Conservation (phyloP, 2,888 invertebrate genomes). For the Apamea anceps region DNA sequence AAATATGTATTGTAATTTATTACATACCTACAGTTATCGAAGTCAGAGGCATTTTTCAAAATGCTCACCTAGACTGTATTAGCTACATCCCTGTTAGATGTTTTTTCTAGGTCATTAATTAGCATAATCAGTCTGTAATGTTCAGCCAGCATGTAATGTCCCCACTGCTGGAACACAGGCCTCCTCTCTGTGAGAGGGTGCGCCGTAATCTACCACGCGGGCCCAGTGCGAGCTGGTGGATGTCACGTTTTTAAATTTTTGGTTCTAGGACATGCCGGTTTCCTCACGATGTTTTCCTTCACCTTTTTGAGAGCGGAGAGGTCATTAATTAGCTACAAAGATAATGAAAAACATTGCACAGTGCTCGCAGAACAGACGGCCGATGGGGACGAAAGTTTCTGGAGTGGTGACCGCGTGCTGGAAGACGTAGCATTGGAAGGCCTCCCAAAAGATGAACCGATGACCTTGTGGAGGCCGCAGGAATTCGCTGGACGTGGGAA, state of each 20-base stretch:
- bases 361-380: background rate
- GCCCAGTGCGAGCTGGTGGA: too few species aligned
- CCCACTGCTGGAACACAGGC: too few species aligned
- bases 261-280: too few species aligned
- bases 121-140: too few species aligned
- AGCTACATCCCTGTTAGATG: background rate
- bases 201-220: too few species aligned
- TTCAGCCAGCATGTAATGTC: too few species aligned
- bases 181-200: too few species aligned
- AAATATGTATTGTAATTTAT: background rate
- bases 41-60: background rate
- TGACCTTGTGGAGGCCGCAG: background rate
- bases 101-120: background rate
- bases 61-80: background rate
- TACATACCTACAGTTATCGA: background rate
- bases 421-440: background rate
- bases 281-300: too few species aligned
- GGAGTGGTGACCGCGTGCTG: background rate
- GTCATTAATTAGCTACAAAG: background rate
- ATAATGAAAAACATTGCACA: background rate
- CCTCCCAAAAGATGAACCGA: background rate
- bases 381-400: background rate
- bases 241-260: too few species aligned
- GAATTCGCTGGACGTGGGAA: background rate
- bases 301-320: too few species aligned